Evolutionary conservation across 2,888 invertebrate genomes (phyloP), one percentile per base, ranked within the genome.

Genomic region (Drosophila emarginata): DNA sequence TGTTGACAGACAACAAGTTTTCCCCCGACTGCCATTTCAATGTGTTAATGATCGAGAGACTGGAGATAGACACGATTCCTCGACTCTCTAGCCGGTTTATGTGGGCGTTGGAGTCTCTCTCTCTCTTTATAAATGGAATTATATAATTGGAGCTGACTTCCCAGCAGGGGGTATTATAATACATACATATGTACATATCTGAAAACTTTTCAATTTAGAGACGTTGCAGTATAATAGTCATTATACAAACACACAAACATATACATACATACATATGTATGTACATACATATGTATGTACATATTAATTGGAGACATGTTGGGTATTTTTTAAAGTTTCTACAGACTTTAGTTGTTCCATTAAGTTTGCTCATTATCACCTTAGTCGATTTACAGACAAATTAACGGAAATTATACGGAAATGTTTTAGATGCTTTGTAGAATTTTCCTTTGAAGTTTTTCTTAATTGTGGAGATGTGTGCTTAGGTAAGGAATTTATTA

Each of bases 1-100:
- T 58, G 45, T 40, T 64, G 72, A 73, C 68, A 74, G 60, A 60
- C 74, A 73, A 72, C 76, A 64, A 83, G 87, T 86, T 84, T 87
- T 73, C 67, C 78, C 68, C 54, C 32, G 50, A 61, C 32, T 53
- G 7, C 40, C 58, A 68, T 61, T 72, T 64, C 56, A 67, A 71
- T 64, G 79, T 75, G 77, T 77, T 86, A 86, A 81, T 73, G 74
- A 58, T 66, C 32, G 50, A 58, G 11, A n/a, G 28, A 5, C 54
- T 11, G 50, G 23, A n/a, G 52, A 80, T 80, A 78, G 78, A 80
- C 68, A 78, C 52, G 14, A n/a, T 4, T 37, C n/a, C 36, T 50
- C n/a, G 57, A 23, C 12, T 57, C 57, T 57, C 37, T 39, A 39
- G 69, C 56, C 12, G 69, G 68, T 61, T 61, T 51, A 69, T 51